Evolutionary conservation across 2,113 vertebrate genomes (phyloP).

Genomic region (Myiozetetes cayanensis): DNA sequence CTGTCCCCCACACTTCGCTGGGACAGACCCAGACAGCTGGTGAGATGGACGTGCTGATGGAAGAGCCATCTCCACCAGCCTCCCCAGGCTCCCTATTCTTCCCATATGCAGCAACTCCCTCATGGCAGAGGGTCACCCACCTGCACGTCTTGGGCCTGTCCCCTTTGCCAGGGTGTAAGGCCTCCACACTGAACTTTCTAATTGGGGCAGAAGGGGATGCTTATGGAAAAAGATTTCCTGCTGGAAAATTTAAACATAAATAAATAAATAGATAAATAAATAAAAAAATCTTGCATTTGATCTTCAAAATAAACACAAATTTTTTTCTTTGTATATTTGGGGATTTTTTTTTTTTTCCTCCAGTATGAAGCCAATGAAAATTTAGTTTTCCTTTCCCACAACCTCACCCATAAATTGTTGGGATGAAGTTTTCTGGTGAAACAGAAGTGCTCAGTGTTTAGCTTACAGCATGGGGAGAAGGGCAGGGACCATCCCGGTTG

Average conservation of each 20-base stretch:
- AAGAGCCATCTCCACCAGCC: background rate
- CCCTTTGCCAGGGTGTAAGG: background rate
- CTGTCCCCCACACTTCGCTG: background rate
- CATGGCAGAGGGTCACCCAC: background rate
- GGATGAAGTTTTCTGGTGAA: background rate
- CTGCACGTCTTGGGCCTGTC: background rate
- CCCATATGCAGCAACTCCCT: background rate
- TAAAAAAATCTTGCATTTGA: background rate
- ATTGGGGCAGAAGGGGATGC: background rate
- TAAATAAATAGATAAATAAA: too few species aligned
- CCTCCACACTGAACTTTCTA: background rate
- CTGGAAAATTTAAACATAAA: background rate
- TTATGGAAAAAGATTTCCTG: background rate
- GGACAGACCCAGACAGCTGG: background rate
- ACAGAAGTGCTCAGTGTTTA: background rate
- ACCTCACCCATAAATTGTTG: background rate
- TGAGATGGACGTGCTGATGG: accelerated
- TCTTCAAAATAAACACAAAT: background rate
- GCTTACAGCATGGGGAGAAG: background rate
- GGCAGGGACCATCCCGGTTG: background rate
- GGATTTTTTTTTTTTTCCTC: background rate
- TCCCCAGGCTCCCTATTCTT: background rate
- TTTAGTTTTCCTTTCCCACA: background rate
- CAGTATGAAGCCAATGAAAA: background rate
- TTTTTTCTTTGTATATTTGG: background rate